Evolutionary conservation across 2,888 invertebrate genomes (phyloP), one percentile per base, ranked within the genome.

Genomic region (Pseudanteris insignis): DNA sequence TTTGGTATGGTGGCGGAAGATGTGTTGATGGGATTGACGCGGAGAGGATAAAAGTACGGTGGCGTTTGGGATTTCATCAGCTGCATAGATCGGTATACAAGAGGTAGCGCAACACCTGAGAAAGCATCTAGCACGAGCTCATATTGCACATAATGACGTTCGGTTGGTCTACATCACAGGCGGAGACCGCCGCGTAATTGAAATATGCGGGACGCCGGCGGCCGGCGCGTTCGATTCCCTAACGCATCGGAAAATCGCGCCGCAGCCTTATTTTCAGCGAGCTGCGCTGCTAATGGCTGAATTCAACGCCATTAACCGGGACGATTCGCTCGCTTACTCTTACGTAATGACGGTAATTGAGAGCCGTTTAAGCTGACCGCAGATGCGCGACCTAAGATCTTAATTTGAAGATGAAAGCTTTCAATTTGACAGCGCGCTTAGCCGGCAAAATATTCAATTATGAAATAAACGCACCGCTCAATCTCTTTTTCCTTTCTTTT

Each of bases 91-190:
- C 60, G 57, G 54, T 33, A 43, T 41, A 60, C 60, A 60, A 61
- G 61, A 57, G 51, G 60, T 63, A 67, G 63, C 66, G 50, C 46
- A 59, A 51, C 58, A 54, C 48, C 61, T 60, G 50, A 64, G 68
- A 65, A 63, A 64, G 67, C 68, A 70, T 65, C 71, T 58, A 73
- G 71, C 72, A 66, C 70, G 69, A 69, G 71, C 71, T 74, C 70
- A 72, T 74, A 75, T 74, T 72, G 72, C 69, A 69, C 63, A 69
- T 75, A 74, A 75, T 75, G 73, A 74, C 40, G 69, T 65, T 66
- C 68, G 68, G 70, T 67, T 60, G 57, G 53, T 40, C 68, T 57
- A 74, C 68, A 73, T 73, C 72, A 70, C 68, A 67, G 62, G 69
- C 69, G 68, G 67, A 71, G 38, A 67, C 58, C 68, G 71, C 65